Evolutionary conservation across 35 echinoderm and acorn worm species (phyloP).

Genomic region (Apostichopus parvimensis): DNA sequence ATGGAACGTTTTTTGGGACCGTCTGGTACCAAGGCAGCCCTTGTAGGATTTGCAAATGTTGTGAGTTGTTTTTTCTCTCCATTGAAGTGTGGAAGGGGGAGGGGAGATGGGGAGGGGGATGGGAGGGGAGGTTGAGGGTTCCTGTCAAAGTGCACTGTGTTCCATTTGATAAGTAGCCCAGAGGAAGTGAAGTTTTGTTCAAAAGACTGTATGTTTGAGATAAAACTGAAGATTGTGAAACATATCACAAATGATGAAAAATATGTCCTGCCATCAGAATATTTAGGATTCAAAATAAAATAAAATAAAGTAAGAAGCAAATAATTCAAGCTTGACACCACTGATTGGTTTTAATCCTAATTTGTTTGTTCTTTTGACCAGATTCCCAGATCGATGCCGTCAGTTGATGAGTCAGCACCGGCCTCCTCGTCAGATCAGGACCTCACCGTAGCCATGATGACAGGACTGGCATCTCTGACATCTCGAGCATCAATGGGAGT

Average conservation of each 20-base stretch:
- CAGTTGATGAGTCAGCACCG: conserved; percentile 19
- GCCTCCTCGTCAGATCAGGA: conserved; percentile 62
- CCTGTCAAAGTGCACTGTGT: too few relatives aligned
- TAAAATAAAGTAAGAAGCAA: too few relatives aligned
- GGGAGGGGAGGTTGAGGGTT: too few relatives aligned
- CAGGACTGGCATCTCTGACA: conserved; percentile 74
- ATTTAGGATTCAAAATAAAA: too few relatives aligned
- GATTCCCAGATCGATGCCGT: conserved; percentile 72
- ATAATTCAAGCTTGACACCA: too few relatives aligned
- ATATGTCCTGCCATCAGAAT: too few relatives aligned
- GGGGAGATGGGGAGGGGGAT: not conserved
- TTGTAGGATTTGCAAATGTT: conserved; percentile 77
- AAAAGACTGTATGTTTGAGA: too few relatives aligned
- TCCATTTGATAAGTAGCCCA: too few relatives aligned
- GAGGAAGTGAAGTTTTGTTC: too few relatives aligned
- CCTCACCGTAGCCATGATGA: conserved; percentile 88
- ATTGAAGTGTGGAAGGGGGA: not conserved
- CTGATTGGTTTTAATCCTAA: too few relatives aligned
- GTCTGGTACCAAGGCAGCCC: conserved; percentile 71
- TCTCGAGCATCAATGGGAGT: conserved; percentile 89
- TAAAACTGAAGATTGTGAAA: too few relatives aligned
- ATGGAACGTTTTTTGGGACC: conserved; percentile 89
- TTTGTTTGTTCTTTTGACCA: not conserved
- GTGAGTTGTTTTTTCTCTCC: conserved; percentile 31
- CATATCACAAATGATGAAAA: too few relatives aligned